Evolutionary conservation across 2,797 vertebrate genomes (phyloP), one percentile per base, ranked within the genome.

Genomic region (Myotis vivesi): DNA sequence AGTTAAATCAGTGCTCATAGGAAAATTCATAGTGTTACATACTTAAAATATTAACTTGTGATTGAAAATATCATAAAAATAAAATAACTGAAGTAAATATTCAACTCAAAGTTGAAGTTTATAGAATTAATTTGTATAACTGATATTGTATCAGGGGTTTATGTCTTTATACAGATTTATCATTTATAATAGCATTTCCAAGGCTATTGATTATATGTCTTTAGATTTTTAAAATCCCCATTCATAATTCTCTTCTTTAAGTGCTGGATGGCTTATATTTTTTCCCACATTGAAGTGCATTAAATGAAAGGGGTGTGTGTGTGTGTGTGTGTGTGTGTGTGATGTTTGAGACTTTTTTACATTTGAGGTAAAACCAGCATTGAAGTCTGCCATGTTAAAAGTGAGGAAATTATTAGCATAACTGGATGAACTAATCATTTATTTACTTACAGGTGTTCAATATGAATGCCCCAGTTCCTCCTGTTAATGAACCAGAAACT

Each of bases 391-490:
- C 38, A 25, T 77, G 3, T 81, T 76, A 59, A 81, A 94, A 86
- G 46, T 59, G 72, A 19, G 49, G 19, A 85, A 72, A 46, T 90
- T 36, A 73, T 59, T 64, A 89, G 15, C 28, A 25, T 72, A 53
- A 77, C 66, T 10, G 25, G 23, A 94, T 75, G n/a, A 84, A 79
- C 69, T 93, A 84, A 75, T 92, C 19, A 55, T 88, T 94, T 95
- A 49, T 51, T 55, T 84, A 79, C 0, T 96, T 96, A 83, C 85
- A 99, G 99, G 99, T 99, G 95, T 99, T 99, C 97, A 99, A 99
- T 98, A 98, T 99, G 99, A 99, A 99, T 89, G 99, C 99, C 92
- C 99, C 99, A 55, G 99, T 99, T 98, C 99, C 99, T 98, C 99
- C 99, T 96, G 98, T 98, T 96, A 99, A 98, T 97, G 99, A 99